Evolutionary conservation across 64 coral and sea anemone species (phyloP).

Genomic region (Acropora yongei): DNA sequence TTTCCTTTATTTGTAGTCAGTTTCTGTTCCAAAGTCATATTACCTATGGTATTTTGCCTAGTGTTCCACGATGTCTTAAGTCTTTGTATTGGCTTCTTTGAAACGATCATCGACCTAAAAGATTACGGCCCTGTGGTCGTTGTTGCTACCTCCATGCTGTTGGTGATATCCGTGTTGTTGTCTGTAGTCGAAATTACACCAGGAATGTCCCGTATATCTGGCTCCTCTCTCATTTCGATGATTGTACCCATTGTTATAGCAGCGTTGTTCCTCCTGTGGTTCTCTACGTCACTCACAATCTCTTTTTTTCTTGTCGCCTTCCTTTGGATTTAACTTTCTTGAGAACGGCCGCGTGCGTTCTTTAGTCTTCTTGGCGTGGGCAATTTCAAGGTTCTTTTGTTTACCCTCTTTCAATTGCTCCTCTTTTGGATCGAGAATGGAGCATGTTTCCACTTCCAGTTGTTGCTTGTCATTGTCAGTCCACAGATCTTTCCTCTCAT

Average conservation of each 20-base stretch:
- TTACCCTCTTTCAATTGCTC: neutral
- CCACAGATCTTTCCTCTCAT: neutral
- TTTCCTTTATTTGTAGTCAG: neutral
- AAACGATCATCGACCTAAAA: too few relatives aligned
- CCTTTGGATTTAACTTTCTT: neutral
- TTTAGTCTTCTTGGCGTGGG: neutral
- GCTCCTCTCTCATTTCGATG: neutral
- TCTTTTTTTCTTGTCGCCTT: neutral
- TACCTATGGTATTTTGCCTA: too few relatives aligned
- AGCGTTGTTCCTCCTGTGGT: neutral
- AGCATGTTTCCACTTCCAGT: neutral
- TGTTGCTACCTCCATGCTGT: neutral
- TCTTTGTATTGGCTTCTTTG: too few relatives aligned
- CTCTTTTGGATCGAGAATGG: neutral
- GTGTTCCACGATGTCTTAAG: too few relatives aligned
- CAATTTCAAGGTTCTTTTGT: neutral
- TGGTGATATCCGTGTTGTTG: neutral
- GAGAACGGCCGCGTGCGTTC: too few relatives aligned
- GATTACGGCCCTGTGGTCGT: neutral
- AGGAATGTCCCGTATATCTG: too few relatives aligned
- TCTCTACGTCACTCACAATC: neutral
- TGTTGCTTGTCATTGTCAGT: neutral
- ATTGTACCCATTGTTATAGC: neutral
- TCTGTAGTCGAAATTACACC: too few relatives aligned
- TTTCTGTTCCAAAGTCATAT: neutral